phyloP scores from a whole-genome alignment of 1,140 invertebrate genomes.

The Batillaria attramentaria region DNA sequence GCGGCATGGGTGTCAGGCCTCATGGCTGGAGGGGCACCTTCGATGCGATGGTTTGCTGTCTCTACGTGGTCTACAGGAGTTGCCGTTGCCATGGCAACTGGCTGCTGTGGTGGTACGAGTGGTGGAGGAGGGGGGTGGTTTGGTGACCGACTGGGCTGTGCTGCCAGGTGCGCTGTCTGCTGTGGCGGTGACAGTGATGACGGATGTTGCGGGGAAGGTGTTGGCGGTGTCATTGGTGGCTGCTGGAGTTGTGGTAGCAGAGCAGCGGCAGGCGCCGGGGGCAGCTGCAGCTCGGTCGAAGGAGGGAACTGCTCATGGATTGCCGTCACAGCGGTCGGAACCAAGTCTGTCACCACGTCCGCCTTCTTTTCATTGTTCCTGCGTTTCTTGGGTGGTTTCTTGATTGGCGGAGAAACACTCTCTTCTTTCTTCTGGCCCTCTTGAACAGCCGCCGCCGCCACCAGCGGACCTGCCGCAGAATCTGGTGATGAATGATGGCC shows the following conservation, averaged over 20 bases:
- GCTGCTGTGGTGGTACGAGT: not conserved
- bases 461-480: too few species aligned
- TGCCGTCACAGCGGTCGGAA: not conserved
- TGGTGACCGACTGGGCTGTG: not conserved
- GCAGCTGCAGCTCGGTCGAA: not conserved
- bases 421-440: not conserved
- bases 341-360: slow-evolving; percentile 20
- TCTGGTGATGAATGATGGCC: too few species aligned
- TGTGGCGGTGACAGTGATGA: slow-evolving; percentile 1
- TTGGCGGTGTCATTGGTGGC: slow-evolving; percentile 9
- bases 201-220: slow-evolving; percentile 11
- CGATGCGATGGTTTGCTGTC: too few species aligned
- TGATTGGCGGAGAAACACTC: slow-evolving; percentile 19
- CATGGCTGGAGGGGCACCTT: not conserved
- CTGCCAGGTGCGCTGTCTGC: not conserved
- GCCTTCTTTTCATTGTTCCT: slow-evolving; percentile 27
- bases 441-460: not conserved
- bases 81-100: too few species aligned
- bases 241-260: slow-evolving; percentile 13
- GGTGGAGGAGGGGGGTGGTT: not conserved
- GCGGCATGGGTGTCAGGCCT: not conserved
- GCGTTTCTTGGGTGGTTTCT: slow-evolving; percentile 38
- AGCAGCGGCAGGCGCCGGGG: not conserved
- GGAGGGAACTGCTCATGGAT: not conserved
- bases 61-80: too few species aligned